phyloP scores from a whole-genome alignment of 2,113 vertebrate genomes.

The Pristiophorus japonicus region DNA sequence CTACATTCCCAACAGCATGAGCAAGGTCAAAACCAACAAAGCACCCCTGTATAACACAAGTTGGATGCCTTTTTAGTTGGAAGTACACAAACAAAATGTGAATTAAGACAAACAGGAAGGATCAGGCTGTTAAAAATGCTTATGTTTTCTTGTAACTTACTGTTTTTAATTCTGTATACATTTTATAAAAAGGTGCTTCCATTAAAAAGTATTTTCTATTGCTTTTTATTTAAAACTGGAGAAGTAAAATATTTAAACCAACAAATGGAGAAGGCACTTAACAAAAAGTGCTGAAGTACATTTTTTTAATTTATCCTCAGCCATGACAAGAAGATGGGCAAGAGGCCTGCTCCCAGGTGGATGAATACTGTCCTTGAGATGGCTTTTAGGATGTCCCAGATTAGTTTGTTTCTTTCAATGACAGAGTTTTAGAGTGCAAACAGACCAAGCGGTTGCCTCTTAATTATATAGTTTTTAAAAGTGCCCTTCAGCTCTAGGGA shows the following conservation, averaged over 20 bases:
- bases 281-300: neutral
- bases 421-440: neutral
- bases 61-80: neutral
- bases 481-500: neutral
- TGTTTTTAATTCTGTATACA: neutral
- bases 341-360: neutral
- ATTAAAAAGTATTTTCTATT: neutral
- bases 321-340: neutral
- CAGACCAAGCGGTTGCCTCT: neutral
- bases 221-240: neutral
- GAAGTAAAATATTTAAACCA: neutral
- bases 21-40: constrained; percentile 89
- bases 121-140: neutral
- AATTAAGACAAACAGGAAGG: neutral
- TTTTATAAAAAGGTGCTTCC: neutral
- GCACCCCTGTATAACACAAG: constrained; percentile 68
- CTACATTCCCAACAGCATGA: constrained; percentile 79
- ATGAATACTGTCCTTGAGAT: neutral
- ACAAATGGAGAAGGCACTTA: neutral
- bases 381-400: neutral
- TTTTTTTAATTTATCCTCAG: neutral
- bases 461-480: neutral
- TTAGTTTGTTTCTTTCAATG: neutral
- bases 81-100: neutral
- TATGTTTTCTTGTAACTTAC: neutral